phyloP scores from a whole-genome alignment of 2,888 invertebrate genomes.

The Exephanes ischioxanthus region DNA sequence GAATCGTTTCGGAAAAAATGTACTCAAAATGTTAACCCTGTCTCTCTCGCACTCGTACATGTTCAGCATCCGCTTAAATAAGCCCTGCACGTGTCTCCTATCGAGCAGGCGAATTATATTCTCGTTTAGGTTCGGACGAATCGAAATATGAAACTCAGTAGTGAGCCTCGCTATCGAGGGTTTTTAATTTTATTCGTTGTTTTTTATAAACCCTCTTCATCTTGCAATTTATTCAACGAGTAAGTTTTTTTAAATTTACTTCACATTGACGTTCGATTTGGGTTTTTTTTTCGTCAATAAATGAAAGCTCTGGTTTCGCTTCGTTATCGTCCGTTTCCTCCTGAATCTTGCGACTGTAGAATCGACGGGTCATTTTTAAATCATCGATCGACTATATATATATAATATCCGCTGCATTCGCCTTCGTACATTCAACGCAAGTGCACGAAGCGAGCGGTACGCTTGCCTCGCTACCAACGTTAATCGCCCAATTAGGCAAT shows the following conservation, averaged over 20 bases:
- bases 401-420: neutral
- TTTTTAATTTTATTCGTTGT: neutral
- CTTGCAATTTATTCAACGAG: no score
- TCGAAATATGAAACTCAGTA: neutral
- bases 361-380: neutral
- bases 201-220: neutral
- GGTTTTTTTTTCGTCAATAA: neutral
- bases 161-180: no score
- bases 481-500: neutral
- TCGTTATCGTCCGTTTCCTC: neutral
- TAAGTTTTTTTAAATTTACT: neutral
- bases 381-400: neutral
- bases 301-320: neutral
- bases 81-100: conserved; percentile 68
- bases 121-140: neutral
- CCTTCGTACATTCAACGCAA: neutral
- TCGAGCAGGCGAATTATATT: conserved; percentile 17
- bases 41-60: neutral
- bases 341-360: neutral
- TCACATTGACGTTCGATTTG: neutral
- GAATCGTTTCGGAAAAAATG: no score
- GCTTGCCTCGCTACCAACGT: neutral
- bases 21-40: no score
- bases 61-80: conserved; percentile 59
- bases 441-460: no score